Percentiles rank a stretch among this genome's conserved stretches.
Conservation (phyloP, 2,888 invertebrate species). For the Pseudanteris insignis region DNA sequence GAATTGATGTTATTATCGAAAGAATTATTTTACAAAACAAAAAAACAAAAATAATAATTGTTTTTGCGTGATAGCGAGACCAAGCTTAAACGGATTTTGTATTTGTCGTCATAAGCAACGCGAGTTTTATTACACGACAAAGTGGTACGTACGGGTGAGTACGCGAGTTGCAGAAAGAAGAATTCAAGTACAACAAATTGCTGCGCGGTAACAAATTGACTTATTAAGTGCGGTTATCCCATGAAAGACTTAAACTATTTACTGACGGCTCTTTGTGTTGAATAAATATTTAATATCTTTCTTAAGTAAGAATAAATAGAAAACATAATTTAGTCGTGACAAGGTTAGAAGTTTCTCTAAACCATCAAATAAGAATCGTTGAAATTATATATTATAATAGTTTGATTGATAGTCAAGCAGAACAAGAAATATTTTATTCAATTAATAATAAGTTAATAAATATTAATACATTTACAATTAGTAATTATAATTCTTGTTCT, state of each 20-base stretch:
- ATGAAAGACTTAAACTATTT: constrained; percentile 33
- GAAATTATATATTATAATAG: too few species aligned
- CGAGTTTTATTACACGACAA: constrained; percentile 16
- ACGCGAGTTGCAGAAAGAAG: constrained; percentile 11
- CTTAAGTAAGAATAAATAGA: constrained; percentile 32
- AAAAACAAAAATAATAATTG: too few species aligned
- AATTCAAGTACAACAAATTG: constrained; percentile 32
- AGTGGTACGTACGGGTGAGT: constrained; percentile 2
- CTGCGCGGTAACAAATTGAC: constrained; percentile 28
- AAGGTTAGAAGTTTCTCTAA: too few species aligned
- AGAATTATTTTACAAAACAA: too few species aligned
- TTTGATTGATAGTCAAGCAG: too few species aligned
- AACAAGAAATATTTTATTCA: neutral
- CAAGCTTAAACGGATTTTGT: constrained; percentile 16
- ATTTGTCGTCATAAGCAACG: constrained; percentile 20
- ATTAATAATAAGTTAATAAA: constrained; percentile 34
- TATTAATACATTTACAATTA: constrained; percentile 19
- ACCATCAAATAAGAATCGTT: too few species aligned
- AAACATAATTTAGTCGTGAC: constrained; percentile 22
- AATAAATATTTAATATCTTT: constrained; percentile 37
- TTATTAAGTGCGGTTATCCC: constrained; percentile 36
- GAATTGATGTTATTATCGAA: too few species aligned
- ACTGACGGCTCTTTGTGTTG: constrained; percentile 27
- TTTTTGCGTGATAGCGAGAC: constrained; percentile 6
- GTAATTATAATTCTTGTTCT: neutral